Percentiles rank a stretch among this genome's conserved stretches.
phyloP scores from a whole-genome alignment of 1,140 invertebrate species.

The Camponotus pennsylvanicus region DNA sequence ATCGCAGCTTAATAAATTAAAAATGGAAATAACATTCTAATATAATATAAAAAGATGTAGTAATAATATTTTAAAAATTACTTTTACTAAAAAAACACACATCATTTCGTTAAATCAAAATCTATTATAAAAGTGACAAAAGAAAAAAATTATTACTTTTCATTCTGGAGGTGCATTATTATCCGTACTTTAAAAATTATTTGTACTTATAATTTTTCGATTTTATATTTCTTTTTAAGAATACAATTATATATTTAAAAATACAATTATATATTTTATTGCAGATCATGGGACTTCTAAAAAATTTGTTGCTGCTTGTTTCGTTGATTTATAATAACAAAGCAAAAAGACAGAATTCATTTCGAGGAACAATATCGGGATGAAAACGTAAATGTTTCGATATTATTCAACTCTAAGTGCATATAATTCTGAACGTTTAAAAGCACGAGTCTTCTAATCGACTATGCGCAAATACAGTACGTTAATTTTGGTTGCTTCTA shows the following conservation, averaged over 20 bases:
- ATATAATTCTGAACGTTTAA: constrained; percentile 27
- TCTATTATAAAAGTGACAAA: neutral
- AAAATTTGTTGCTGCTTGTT: neutral
- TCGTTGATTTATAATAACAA: neutral
- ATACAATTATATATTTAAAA: neutral
- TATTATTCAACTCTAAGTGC: neutral
- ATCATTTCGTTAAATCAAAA: neutral
- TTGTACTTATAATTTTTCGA: neutral
- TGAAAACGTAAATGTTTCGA: neutral
- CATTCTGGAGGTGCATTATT: neutral
- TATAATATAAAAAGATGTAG: neutral
- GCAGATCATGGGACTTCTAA: neutral
- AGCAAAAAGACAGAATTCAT: neutral
- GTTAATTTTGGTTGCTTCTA: constrained; percentile 48
- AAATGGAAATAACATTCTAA: no score
- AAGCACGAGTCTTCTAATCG: neutral
- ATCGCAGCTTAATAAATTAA: no score
- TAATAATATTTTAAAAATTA: neutral
- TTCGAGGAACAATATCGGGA: neutral
- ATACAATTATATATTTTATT: neutral
- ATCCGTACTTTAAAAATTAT: constrained; percentile 8
- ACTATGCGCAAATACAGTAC: neutral
- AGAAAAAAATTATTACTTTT: neutral
- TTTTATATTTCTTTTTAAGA: neutral
- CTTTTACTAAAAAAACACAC: neutral